These are phyloP conservation scores for Lithodes maja DNA, from an alignment of 2,888 invertebrate genomes.

Conservation along the genomic window DNA sequence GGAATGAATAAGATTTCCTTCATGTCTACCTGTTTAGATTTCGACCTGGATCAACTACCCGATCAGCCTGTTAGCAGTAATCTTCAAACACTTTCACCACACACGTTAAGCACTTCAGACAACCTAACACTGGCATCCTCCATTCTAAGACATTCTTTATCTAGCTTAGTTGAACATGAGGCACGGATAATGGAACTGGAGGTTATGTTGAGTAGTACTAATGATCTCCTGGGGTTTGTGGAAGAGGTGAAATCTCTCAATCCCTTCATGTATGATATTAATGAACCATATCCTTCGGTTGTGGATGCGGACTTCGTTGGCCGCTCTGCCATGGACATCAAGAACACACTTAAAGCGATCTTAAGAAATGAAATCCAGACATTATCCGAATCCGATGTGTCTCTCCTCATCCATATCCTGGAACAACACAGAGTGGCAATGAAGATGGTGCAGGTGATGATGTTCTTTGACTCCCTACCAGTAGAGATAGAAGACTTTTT, in stretches of 20 bases:
- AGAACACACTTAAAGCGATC: not conserved
- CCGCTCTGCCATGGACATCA: not conserved
- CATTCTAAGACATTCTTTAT: not conserved
- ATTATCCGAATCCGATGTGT: not conserved
- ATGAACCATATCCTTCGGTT: not conserved
- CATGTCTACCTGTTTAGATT: not conserved
- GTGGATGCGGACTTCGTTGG: not conserved
- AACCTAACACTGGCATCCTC: not conserved
- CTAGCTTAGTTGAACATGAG: not conserved
- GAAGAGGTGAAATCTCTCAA: conserved; percentile 5
- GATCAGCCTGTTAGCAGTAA: not conserved
- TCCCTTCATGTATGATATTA: not conserved
- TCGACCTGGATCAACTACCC: not conserved
- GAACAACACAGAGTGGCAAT: not conserved
- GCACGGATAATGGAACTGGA: not conserved
- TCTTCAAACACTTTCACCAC: not conserved
- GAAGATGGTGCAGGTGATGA: not conserved
- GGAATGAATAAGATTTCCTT: not conserved
- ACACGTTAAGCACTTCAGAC: not conserved
- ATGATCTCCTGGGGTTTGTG: not conserved
- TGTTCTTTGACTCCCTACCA: not conserved
- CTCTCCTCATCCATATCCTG: not conserved
- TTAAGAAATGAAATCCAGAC: not conserved
- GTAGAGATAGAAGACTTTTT: not conserved
- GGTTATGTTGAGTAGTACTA: not conserved